Conservation (phyloP, 2,113 vertebrate genomes). For the Engystomops pustulosus region DNA sequence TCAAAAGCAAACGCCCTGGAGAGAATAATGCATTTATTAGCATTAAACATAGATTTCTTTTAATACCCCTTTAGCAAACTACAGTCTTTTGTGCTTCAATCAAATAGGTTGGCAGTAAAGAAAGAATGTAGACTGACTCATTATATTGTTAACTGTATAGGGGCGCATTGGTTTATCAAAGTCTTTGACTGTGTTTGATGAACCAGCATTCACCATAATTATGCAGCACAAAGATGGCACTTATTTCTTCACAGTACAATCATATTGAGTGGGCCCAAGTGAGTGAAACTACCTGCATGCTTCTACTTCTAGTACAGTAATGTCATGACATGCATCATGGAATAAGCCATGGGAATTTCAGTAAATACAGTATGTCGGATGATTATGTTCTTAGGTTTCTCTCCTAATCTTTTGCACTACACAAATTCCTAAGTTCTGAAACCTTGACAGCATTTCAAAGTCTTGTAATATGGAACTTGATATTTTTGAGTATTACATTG, state of each 20-base stretch:
- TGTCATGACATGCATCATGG: slow-evolving; percentile 7
- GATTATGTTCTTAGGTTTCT: slow-evolving; percentile 2
- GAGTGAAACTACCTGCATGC: not conserved
- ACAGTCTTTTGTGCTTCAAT: not conserved
- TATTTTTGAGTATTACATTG: not conserved
- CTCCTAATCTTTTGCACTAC: not conserved
- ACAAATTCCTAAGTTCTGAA: not conserved
- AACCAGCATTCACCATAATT: slow-evolving; percentile 20
- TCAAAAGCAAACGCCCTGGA: slow-evolving; percentile 84
- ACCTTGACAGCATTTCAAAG: not conserved
- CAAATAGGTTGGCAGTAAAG: not conserved
- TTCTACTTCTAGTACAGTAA: slow-evolving; percentile 5
- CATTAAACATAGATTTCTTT: slow-evolving; percentile 32
- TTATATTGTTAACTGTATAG: slow-evolving; percentile 15
- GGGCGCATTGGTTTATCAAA: slow-evolving; percentile 24
- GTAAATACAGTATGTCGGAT: not conserved
- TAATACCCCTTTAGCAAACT: not conserved
- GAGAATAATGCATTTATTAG: slow-evolving; percentile 64
- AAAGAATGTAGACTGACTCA: slow-evolving; percentile 36
- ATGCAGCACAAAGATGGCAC: not conserved
- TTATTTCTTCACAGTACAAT: not conserved
- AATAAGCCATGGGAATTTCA: not conserved
- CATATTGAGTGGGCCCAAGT: slow-evolving; percentile 11
- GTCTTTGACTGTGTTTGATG: slow-evolving; percentile 14
- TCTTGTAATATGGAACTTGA: not conserved